Base-by-base conservation (phyloP, 64 coral and sea anemone species). In the Montipora cactus region DNA sequence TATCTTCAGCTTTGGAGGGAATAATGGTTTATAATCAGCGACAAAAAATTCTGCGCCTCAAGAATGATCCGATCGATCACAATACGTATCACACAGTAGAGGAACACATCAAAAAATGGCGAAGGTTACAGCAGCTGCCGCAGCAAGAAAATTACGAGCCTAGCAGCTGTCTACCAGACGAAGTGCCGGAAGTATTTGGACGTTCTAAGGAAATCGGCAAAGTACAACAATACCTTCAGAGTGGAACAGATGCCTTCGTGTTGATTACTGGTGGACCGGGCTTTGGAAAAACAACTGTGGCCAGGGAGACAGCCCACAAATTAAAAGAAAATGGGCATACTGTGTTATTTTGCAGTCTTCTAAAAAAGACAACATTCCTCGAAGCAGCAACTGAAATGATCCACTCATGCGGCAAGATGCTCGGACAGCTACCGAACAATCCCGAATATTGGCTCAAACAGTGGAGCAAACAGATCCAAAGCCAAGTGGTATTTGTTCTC, bases 381-480 rank as follows among this genome's bases (percentile, higher is more conserved):
- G 79, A 91, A 55, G 25, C 83, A 50, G 19, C 77, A 67, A 81
- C 64, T 81, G 49, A 81, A 74, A 49, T 52, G 67, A 50, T 73
- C 21, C 19, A 44, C 50, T 44, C 73, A 58, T 51, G 76, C 12
- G 25, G 44, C 2, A 21, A 78, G 5, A 59, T 62, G 22, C 25
- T 46, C 2, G 50, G 55, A 68, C 77, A 55, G 45, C 14, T 21
- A 8, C 77, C 89, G 68, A 21, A 79, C 5, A 46, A 90, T 67
- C 76, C 76, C 37, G 72, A 89, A 19, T 47, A 74, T 4, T 68
- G 67, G 45, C 74, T 89, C 73, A 89, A 53, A 19, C n/a, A 89
- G n/a, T 90, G 57, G 88, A 79, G 88, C 51, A 90, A 15, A 49
- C 22, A 78, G 47, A 59, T 66, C n/a, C 11, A 90, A n/a, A 90